Evolutionary conservation across 1,140 invertebrate species (phyloP).

Genomic region (Coptotermes formosanus): DNA sequence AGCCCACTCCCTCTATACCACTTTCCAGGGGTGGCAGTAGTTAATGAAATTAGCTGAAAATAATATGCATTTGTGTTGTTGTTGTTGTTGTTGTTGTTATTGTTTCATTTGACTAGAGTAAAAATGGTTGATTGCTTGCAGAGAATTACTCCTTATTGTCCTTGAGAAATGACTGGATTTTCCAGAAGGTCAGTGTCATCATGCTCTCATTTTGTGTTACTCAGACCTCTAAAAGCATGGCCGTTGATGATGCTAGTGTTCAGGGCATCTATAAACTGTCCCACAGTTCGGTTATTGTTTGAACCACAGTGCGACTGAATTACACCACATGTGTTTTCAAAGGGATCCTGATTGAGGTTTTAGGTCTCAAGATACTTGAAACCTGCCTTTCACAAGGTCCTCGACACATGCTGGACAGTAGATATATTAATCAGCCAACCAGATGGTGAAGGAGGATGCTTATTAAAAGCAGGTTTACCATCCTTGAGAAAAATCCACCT

Average conservation of each 20-base stretch:
- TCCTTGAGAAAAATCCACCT: no score
- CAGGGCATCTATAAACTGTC: conserved; percentile 17
- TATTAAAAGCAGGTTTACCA: no score
- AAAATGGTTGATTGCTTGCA: no score
- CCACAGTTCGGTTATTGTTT: conserved; percentile 27
- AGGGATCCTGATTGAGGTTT: conserved; percentile 32
- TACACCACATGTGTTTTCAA: conserved; percentile 30
- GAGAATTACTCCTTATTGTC: no score
- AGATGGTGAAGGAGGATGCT: not conserved
- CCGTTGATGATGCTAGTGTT: conserved; percentile 20
- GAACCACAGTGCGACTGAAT: conserved; percentile 27
- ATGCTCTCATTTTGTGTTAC: not conserved
- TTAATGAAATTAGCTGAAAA: no score
- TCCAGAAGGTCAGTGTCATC: not conserved
- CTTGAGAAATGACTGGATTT: not conserved
- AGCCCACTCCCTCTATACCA: no score
- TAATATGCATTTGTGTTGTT: no score
- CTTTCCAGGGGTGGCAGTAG: no score
- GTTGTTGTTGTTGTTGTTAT: no score
- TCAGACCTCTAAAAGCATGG: not conserved
- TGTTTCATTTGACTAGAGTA: no score
- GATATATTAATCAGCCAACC: not conserved
- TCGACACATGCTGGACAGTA: not conserved
- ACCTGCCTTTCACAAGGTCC: not conserved
- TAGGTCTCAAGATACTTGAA: conserved; percentile 26